Evolutionary conservation across 2,888 invertebrate species (phyloP), one percentile per base, ranked within the genome.

Genomic region (Thalpophila matura): DNA sequence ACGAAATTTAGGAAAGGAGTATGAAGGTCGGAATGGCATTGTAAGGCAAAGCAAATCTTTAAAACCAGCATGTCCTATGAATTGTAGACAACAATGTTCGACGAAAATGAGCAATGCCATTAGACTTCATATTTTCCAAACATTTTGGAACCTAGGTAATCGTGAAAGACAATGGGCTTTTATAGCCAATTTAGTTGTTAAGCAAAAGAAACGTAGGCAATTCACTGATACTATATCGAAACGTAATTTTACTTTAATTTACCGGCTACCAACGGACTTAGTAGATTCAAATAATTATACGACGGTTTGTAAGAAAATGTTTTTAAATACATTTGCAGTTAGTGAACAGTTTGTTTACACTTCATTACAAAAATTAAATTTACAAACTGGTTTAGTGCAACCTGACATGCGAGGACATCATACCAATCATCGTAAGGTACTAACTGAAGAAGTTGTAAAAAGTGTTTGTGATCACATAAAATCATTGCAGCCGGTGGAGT

Each of bases 271-370:
- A 42, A 54, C n/a, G 6, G 14, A 26, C 7, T n/a, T 37, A 27
- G n/a, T 22, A 26, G 26, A 38, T 16, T 10, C 2, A 18, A 4
- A 38, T 10, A 54, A 29, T 10, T 47, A 33, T 56, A n/a, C 22
- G 5, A 31, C 22, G 20, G 56, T 57, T 1, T 51, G 58, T 16
- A 59, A 51, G 9, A 59, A 59, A 29, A 37, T 20, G 14, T 51
- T 59, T 33, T 22, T 59, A 37, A 51, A 37, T 16, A 59, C 58
- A 9, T 45, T 59, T 37, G 24, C 51, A 29, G 4, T 51, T 6
- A 59, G 58, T 51, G 59, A 59, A 31, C 51, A 59, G 22, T 45
- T 51, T 46, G 38, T 59, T 26, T 45, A 51, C 10, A 59, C 24
- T 2, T 37, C 51, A 16, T 45, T 51, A 45, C 22, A 59, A 51